Conservation (phyloP, 2,113 vertebrate species). For the Periophthalmus modestus region DNA sequence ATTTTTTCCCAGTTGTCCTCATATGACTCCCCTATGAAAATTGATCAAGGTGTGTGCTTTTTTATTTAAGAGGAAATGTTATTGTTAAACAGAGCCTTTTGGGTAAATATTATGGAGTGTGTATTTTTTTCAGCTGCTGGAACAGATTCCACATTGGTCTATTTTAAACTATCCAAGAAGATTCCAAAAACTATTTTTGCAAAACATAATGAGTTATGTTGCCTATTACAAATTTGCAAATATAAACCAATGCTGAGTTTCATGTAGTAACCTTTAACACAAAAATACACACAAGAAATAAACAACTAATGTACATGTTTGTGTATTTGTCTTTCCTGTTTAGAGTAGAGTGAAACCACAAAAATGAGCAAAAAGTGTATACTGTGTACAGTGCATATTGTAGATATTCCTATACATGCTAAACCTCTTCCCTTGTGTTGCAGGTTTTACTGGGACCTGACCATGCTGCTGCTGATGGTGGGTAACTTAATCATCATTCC, state of each 20-base stretch:
- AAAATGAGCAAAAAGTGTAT: no score
- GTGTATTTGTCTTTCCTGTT: no score
- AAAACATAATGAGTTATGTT: neutral
- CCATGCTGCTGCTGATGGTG: constrained; percentile 98
- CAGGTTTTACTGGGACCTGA: constrained; percentile 99
- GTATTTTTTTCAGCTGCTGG: neutral
- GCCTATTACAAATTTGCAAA: no score
- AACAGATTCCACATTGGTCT: neutral
- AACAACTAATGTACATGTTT: no score
- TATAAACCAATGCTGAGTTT: neutral
- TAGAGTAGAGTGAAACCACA: no score
- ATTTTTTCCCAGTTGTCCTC: constrained; percentile 5
- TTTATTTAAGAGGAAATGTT: constrained; percentile 8
- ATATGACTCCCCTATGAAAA: neutral
- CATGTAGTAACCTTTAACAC: no score
- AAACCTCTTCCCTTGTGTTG: constrained; percentile 19
- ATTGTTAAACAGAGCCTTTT: neutral
- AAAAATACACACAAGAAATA: no score
- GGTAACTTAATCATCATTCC: constrained; percentile 99
- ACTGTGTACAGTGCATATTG: no score
- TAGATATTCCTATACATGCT: neutral
- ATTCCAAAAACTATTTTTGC: neutral
- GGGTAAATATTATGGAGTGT: neutral
- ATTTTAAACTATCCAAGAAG: neutral
- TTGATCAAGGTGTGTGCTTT: constrained; percentile 16